Evolutionary conservation across 2,113 vertebrate species (phyloP).

Genomic region (Pachycephala philippinensis): DNA sequence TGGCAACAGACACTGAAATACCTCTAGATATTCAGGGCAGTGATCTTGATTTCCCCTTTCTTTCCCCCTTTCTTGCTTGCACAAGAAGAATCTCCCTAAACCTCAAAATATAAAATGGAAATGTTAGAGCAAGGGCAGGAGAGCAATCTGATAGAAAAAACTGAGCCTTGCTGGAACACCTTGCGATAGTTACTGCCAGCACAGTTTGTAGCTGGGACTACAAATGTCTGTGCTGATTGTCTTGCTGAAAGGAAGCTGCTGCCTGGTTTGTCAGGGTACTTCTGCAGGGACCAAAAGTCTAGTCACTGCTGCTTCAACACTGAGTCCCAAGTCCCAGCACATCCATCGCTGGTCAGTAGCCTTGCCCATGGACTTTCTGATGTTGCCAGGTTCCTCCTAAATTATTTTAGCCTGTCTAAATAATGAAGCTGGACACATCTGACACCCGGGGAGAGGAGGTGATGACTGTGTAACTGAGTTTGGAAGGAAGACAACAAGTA

Average conservation of each 20-base stretch:
- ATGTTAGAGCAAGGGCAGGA: neutral
- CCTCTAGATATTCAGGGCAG: neutral
- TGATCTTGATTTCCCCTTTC: neutral
- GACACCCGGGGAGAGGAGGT: rapidly evolving
- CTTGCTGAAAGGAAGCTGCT: neutral
- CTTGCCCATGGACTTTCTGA: neutral
- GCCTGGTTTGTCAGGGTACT: neutral
- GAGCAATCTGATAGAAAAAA: neutral
- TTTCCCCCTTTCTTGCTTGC: neutral
- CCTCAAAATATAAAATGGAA: neutral
- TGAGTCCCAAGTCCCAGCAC: neutral
- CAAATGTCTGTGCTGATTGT: neutral
- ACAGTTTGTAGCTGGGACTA: no score
- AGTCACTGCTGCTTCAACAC: neutral
- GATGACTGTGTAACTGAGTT: neutral
- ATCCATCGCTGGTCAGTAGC: neutral
- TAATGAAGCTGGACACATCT: neutral
- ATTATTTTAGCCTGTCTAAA: neutral
- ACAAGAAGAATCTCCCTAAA: neutral
- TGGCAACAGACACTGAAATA: neutral
- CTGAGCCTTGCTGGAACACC: neutral
- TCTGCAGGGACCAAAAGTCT: neutral
- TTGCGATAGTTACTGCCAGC: neutral
- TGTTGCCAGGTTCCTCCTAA: neutral
- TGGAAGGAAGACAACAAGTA: neutral